phyloP scores from a whole-genome alignment of 1,140 invertebrate species.

The Conus ventricosus region DNA sequence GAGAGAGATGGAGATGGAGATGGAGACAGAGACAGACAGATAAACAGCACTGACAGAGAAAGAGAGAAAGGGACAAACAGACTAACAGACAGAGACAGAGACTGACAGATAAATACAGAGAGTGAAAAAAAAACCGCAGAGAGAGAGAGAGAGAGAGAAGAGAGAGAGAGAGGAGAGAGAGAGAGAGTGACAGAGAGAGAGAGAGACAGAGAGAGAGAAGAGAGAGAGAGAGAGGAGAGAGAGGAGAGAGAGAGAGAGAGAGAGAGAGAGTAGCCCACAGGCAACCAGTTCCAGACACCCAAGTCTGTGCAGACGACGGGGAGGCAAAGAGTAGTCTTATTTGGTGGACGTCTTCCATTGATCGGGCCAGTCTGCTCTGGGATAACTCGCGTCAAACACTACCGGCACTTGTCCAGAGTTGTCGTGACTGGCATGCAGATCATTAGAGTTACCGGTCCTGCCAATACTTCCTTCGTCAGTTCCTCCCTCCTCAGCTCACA shows the following conservation, averaged over 20 bases:
- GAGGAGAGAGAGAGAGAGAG: not conserved
- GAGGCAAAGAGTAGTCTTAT: not conserved
- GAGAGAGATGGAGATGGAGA: too few relatives aligned
- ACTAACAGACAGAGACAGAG: not conserved
- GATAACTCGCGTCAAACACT: conserved; percentile 41
- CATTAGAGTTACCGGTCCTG: conserved; percentile 34
- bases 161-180: not conserved
- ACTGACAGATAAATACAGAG: not conserved
- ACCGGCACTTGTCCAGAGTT: conserved; percentile 32
- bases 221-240: not conserved
- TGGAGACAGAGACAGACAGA: too few relatives aligned
- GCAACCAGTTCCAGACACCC: not conserved
- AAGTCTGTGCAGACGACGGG: not conserved
- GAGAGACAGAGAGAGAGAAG: not conserved
- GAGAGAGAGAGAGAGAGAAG: not conserved
- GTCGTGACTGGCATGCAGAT: conserved; percentile 37
- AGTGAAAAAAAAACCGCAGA: not conserved
- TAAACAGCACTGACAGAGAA: too few relatives aligned
- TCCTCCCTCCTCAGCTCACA: not conserved
- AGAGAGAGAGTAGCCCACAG: not conserved
- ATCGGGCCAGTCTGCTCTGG: conserved; percentile 24
- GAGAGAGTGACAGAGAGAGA: not conserved
- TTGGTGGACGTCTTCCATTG: conserved; percentile 22
- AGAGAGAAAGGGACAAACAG: not conserved
- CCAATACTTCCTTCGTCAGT: conserved; percentile 21